Evolutionary conservation across 2,888 invertebrate genomes (phyloP).

Genomic region (Thecocarcelia acutangulata): DNA sequence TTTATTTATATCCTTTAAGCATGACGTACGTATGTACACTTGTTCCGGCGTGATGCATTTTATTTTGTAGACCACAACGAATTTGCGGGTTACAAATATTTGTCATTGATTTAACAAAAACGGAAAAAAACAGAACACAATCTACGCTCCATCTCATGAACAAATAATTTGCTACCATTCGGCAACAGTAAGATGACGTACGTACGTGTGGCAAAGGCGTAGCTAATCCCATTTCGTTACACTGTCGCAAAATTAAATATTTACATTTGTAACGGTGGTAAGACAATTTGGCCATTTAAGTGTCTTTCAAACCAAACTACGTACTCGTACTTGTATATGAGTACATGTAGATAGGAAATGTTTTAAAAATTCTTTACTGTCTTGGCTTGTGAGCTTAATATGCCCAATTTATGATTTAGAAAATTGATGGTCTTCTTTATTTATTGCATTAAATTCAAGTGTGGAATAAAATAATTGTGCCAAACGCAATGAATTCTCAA

Average conservation of each 20-base stretch:
- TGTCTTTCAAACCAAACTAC: conserved; percentile 27
- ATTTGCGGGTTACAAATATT: conserved; percentile 79
- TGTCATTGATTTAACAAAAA: conserved; percentile 66
- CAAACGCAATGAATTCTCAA: conserved; percentile 1
- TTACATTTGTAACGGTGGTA: conserved; percentile 73
- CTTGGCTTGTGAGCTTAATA: conserved; percentile 72
- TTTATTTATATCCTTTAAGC: conserved; percentile 5
- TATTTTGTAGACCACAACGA: conserved; percentile 72
- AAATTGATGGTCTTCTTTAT: conserved; percentile 72
- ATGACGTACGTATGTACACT: conserved; percentile 60
- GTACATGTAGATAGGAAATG: background rate
- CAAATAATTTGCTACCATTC: conserved; percentile 48
- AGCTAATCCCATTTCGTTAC: conserved; percentile 78
- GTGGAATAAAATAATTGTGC: background rate
- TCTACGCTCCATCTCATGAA: conserved; percentile 41
- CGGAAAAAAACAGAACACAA: conserved; percentile 2
- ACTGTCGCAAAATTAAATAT: conserved; percentile 80
- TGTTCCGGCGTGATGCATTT: conserved; percentile 55
- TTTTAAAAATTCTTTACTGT: conserved; percentile 65
- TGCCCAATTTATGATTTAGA: conserved; percentile 74
- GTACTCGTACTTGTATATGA: too few relatives aligned
- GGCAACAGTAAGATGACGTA: conserved; percentile 16
- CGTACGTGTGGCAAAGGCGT: conserved; percentile 73
- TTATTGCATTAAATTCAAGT: background rate
- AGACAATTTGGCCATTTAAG: conserved; percentile 38